Evolutionary conservation across 2,113 vertebrate genomes (phyloP), one percentile per base, ranked within the genome.

Genomic region (Scortum barcoo): DNA sequence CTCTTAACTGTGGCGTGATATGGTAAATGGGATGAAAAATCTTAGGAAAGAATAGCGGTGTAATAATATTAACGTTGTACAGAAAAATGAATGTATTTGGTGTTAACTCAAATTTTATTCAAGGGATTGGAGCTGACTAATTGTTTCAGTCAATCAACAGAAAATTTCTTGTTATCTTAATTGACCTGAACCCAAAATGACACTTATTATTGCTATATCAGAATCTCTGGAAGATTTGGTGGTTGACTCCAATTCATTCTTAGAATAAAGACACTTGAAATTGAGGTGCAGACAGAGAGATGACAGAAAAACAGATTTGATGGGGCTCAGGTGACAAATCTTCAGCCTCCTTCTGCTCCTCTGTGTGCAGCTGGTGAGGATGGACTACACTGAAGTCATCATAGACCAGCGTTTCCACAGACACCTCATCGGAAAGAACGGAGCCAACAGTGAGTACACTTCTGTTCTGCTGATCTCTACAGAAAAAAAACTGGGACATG

Each of bases 361-460:
- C 0, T 75, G 22, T 76, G 44, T 82, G 30, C 84, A 96, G 96
- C 92, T 96, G 83, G 93, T 94, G 42, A 95, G 92, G 85, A 96
- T 96, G 95, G 95, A 97, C 91, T 96, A 95, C 93, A 94, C 94
- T 0, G 95, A 97, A 73, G 94, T 96, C 65, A 94, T 91, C 77
- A 94, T 96, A 44, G 94, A 96, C 57, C 95, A 94, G 80, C 95
- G 95, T 30, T 96, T 97, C 89, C 94, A 96, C 75, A 94, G 95
- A 76, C 95, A 96, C 84, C 94, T 96, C 16, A 96, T 95, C 14
- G 95, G 95, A 22, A 97, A 96, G 78, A 96, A 96, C 14, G 95
- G 95, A 8, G 87, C 88, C 12, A 95, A 95, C 89, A 96, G 96
- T 96, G 87, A 96, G 96, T 94, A 42, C 10, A 13, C 38, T 4